phyloP scores from a whole-genome alignment of 2,113 vertebrate species.

The Pithys albifrons region DNA sequence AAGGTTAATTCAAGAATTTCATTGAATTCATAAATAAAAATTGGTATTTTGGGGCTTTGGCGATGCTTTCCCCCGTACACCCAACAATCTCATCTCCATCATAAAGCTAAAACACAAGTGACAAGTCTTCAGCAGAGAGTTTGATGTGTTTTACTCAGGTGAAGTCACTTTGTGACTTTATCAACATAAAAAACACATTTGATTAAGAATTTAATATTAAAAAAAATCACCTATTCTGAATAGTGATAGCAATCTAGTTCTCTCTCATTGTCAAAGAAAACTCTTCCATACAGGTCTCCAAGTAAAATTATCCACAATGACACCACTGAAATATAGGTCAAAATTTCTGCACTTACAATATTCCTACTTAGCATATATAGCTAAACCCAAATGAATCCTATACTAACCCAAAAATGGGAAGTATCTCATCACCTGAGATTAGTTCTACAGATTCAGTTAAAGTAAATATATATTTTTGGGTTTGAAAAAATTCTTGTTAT shows the following conservation, averaged over 20 bases:
- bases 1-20: not conserved
- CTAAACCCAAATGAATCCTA: not conserved
- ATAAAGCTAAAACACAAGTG: not conserved
- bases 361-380: not conserved
- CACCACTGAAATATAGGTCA: not conserved
- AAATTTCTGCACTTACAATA: not conserved
- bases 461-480: not conserved
- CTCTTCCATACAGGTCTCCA: not conserved
- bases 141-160: not conserved
- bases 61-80: rapidly evolving
- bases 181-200: not conserved
- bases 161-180: not conserved
- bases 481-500: not conserved
- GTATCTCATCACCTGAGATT: not conserved
- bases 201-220: not conserved
- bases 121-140: not conserved
- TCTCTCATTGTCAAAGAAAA: not conserved
- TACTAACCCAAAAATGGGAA: not conserved
- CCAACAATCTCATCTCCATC: not conserved
- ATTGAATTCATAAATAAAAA: not conserved
- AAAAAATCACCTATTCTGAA: not conserved
- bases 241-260: not conserved
- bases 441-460: not conserved
- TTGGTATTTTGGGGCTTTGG: rapidly evolving
- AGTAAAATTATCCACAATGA: not conserved